Conservation (phyloP, 2,113 vertebrate genomes). For the Formicarius rufipectus region DNA sequence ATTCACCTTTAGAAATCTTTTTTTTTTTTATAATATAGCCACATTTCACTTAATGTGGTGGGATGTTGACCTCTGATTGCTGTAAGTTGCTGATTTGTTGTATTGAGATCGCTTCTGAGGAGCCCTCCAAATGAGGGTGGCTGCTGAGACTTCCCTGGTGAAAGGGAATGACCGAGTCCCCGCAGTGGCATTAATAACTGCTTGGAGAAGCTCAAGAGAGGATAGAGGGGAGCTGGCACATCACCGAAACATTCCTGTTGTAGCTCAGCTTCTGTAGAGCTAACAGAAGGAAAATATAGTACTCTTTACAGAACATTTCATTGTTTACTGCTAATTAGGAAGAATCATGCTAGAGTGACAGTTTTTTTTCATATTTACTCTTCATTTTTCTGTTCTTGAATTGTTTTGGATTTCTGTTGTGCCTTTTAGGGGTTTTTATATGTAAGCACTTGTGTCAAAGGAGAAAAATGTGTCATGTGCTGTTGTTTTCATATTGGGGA, state of each 20-base stretch:
- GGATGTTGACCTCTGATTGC: neutral
- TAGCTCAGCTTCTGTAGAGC: neutral
- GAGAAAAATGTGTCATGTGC: neutral
- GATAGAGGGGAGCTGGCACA: neutral
- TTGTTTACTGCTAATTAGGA: neutral
- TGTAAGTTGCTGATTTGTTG: neutral
- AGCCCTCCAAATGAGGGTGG: neutral
- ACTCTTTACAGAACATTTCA: neutral
- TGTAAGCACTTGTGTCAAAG: neutral
- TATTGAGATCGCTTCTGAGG: neutral
- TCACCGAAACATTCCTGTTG: neutral
- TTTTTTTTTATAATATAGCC: neutral
- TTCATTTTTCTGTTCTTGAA: neutral
- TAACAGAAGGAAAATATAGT: neutral
- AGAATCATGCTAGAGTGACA: neutral
- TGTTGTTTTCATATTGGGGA: neutral
- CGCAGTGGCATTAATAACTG: neutral
- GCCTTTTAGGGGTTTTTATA: neutral
- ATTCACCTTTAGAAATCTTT: too few relatives aligned
- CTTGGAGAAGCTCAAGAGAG: neutral
- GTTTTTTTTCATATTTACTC: neutral
- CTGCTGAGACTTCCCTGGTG: neutral
- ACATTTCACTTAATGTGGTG: neutral
- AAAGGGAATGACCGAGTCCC: neutral
- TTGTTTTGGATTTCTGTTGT: neutral